Percentiles rank a stretch among this genome's conserved stretches.
Evolutionary conservation across 2,888 invertebrate species (phyloP).

Genomic region (Patella caerulea): DNA sequence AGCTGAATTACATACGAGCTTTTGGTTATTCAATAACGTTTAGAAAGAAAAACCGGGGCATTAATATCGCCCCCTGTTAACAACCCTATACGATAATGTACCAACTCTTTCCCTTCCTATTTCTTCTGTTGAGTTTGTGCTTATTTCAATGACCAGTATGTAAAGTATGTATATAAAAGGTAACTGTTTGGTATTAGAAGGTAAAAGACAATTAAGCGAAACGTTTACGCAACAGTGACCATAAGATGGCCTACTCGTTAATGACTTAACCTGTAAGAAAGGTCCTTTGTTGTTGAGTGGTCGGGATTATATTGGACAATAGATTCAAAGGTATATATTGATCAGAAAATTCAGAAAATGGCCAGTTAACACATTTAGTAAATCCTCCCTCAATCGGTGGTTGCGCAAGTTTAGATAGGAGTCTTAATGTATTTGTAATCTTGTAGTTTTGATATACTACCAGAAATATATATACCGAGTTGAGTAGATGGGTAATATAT

Average conservation of each 20-base stretch:
- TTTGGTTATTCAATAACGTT: too few relatives aligned
- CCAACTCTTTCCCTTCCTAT: too few relatives aligned
- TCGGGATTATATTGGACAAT: slow-evolving; percentile 37
- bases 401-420: slow-evolving; percentile 26
- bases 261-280: slow-evolving; percentile 32
- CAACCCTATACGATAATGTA: too few relatives aligned
- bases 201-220: slow-evolving; percentile 19
- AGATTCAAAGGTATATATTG: slow-evolving; percentile 33
- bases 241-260: slow-evolving; percentile 25
- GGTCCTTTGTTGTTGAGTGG: slow-evolving; percentile 16
- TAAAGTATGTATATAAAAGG: too few relatives aligned
- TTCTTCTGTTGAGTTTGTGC: not conserved
- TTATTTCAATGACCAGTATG: slow-evolving; percentile 11
- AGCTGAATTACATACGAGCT: too few relatives aligned
- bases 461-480: slow-evolving; percentile 4
- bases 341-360: slow-evolving; percentile 30
- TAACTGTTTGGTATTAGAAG: not conserved
- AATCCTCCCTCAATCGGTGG: slow-evolving; percentile 35
- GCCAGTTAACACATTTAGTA: slow-evolving; percentile 49
- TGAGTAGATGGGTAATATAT: not conserved
- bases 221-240: slow-evolving; percentile 24
- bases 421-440: slow-evolving; percentile 5
- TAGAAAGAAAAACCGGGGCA: too few relatives aligned
- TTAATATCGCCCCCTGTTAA: too few relatives aligned
- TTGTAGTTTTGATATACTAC: not conserved